A percentile compares a stretch with the other conserved stretches of the same genome.
phyloP scores from a whole-genome alignment of 2,113 vertebrate species.

The Neoarius graeffei region DNA sequence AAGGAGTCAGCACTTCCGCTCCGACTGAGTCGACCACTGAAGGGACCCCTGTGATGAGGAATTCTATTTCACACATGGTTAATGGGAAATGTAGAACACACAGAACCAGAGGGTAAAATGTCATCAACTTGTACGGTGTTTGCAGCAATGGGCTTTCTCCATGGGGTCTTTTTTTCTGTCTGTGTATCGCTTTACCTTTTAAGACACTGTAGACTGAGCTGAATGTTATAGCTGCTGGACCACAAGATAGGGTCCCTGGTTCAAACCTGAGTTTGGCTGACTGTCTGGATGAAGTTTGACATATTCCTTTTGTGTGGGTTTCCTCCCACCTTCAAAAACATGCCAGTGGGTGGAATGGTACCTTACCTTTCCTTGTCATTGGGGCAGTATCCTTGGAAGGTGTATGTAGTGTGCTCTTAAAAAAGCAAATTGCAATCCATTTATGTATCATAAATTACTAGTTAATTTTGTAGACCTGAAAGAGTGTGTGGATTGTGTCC shows the following conservation, averaged over 20 bases:
- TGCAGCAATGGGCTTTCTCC: neutral
- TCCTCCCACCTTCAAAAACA: neutral
- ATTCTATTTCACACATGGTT: conserved; percentile 58
- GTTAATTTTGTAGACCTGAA: neutral
- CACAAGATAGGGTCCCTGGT: neutral
- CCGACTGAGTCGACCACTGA: neutral
- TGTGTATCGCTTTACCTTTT: neutral
- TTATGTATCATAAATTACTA: neutral
- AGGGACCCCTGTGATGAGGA: conserved; percentile 58
- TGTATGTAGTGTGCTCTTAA: neutral
- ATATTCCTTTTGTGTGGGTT: neutral
- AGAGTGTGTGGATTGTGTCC: neutral
- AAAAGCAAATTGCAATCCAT: neutral
- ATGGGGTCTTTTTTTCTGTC: neutral
- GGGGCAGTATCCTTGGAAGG: neutral
- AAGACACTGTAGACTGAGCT: no score
- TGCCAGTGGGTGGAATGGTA: neutral
- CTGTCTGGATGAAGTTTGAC: neutral
- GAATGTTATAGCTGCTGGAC: neutral
- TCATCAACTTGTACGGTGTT: neutral
- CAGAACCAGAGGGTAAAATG: conserved; percentile 1
- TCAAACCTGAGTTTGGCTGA: neutral
- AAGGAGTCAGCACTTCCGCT: conserved; percentile 69
- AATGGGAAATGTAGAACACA: conserved; percentile 8
- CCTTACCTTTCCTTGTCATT: neutral